Evolutionary conservation across 1,140 invertebrate species (phyloP), one percentile per base, ranked within the genome.

Genomic region (Cephus cinctus): DNA sequence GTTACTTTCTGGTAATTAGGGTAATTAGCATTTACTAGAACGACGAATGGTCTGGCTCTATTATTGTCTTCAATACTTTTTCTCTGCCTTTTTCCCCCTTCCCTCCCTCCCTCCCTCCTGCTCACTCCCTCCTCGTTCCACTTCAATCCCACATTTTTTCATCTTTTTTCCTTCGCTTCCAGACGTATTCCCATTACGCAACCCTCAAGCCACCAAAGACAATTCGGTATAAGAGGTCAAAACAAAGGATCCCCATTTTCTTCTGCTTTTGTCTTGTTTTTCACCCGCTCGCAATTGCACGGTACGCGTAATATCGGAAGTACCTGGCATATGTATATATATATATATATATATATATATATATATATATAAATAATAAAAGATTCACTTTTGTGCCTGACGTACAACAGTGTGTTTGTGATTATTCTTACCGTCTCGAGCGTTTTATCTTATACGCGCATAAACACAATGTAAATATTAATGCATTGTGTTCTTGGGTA

Each of bases 11-110:
- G n/a, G n/a, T n/a, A n/a, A n/a, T n/a, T n/a, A n/a, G n/a, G n/a
- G n/a, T n/a, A n/a, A n/a, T n/a, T n/a, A n/a, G n/a, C n/a, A n/a
- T n/a, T n/a, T n/a, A n/a, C n/a, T n/a, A n/a, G n/a, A n/a, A n/a
- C n/a, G 50, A 59, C 55, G 54, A 66, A 61, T 55, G 51, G 55
- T 52, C 61, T 57, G 50, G 60, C 62, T 65, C 56, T 67, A 70
- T 70, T 70, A 70, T 70, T 70, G 65, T 70, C 65, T 59, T 63
- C 50, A 63, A 64, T 59, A 59, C 38, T 56, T 56, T 49, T 36
- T 50, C 23, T 35, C 40, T 42, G 44, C 31, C 40, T 23, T 53
- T 31, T 47, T 39, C 21, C 16, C 22, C 35, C 42, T 20, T 45
- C 14, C 25, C 21, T 35, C 35, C 32, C 21, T 41, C 35, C 36